phyloP scores from a whole-genome alignment of 1,140 invertebrate species.

The Tribolium castaneum region DNA sequence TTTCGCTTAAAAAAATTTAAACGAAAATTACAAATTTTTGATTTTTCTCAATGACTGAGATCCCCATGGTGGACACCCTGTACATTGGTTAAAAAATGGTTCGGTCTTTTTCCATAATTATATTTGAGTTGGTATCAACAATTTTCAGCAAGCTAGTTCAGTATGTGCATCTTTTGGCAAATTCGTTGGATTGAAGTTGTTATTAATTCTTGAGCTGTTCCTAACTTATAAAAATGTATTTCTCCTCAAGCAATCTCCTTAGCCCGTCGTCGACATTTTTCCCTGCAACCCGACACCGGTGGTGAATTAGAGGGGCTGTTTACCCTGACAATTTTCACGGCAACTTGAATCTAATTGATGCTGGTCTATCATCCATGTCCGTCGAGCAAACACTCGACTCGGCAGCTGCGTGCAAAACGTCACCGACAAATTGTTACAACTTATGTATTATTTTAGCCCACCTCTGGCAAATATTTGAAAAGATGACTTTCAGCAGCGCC shows the following conservation, averaged over 20 bases:
- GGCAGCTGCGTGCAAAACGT: slow-evolving; percentile 45
- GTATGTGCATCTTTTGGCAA: no score
- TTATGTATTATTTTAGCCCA: neutral
- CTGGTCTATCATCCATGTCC: slow-evolving; percentile 19
- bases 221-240: no score
- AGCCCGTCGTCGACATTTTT: slow-evolving; percentile 7
- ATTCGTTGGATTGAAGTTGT: no score
- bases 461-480: slow-evolving; percentile 17
- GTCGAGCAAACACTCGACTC: slow-evolving; percentile 50
- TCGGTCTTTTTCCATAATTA: no score
- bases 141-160: no score
- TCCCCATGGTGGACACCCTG: no score
- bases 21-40: no score
- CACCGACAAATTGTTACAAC: slow-evolving; percentile 47
- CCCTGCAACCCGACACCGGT: slow-evolving; percentile 13
- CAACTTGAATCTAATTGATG: slow-evolving; percentile 52
- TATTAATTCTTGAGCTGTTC: no score
- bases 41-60: no score
- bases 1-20: no score
- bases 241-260: neutral
- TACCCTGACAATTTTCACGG: slow-evolving; percentile 50
- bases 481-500: neutral
- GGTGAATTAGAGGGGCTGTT: slow-evolving; percentile 36
- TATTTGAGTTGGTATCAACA: no score
- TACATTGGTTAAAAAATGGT: no score